Evolutionary conservation across 2,797 vertebrate species (phyloP).

Genomic region (Smutsia gigantea): DNA sequence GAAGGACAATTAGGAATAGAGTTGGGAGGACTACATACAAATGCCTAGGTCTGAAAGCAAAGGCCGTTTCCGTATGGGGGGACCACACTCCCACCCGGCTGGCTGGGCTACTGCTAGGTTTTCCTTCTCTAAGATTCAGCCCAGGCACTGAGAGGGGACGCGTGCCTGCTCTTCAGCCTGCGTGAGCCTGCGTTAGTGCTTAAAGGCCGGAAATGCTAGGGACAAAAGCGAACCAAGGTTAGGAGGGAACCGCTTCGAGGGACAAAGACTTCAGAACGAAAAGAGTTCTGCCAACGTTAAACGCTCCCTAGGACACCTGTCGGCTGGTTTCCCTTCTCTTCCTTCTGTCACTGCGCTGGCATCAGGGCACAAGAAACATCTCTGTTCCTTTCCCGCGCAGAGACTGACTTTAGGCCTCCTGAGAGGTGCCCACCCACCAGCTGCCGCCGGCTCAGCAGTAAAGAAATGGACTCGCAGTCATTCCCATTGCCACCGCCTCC

Average conservation of each 20-base stretch:
- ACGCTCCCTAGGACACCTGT: conserved; percentile 43
- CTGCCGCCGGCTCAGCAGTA: conserved; percentile 11
- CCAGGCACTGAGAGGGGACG: background rate
- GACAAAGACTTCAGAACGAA: conserved; percentile 49
- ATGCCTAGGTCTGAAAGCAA: conserved; percentile 25
- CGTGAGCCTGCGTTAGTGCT: background rate
- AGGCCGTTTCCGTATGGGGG: background rate
- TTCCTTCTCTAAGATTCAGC: background rate
- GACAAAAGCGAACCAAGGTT: background rate
- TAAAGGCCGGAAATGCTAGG: conserved; percentile 1
- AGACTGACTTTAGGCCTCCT: conserved; percentile 42
- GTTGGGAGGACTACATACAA: background rate
- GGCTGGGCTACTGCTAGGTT: background rate
- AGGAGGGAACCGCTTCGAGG: conserved; percentile 30
- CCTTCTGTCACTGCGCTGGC: conserved; percentile 25
- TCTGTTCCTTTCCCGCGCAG: background rate
- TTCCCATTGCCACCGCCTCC: conserved; percentile 20
- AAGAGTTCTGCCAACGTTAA: conserved; percentile 57
- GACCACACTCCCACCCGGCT: background rate
- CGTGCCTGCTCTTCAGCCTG: background rate
- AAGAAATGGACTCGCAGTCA: conserved; percentile 15
- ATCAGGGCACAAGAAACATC: conserved; percentile 2
- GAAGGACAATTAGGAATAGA: background rate
- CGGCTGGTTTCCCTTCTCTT: conserved; percentile 27
- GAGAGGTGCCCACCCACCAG: conserved; percentile 65